phyloP scores from a whole-genome alignment of 2,888 invertebrate genomes.

The Ctena decussata region DNA sequence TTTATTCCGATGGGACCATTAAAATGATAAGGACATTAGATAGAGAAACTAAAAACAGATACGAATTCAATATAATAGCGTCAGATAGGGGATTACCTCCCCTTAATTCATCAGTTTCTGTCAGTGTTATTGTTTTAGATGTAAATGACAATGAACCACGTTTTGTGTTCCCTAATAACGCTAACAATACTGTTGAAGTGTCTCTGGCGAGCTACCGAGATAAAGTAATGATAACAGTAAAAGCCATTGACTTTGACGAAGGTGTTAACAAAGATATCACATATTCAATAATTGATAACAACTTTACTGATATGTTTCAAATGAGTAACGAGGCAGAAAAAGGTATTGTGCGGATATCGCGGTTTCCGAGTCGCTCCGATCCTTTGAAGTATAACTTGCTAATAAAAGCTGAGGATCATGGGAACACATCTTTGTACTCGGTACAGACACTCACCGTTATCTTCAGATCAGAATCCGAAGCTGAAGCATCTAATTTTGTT shows the following conservation, averaged over 20 bases:
- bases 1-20: slow-evolving; percentile 70
- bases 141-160: slow-evolving; percentile 77
- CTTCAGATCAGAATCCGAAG: slow-evolving; percentile 35
- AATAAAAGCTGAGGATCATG: slow-evolving; percentile 51
- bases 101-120: slow-evolving; percentile 68
- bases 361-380: slow-evolving; percentile 40
- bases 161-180: slow-evolving; percentile 72
- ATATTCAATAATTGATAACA: slow-evolving; percentile 55
- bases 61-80: slow-evolving; percentile 72
- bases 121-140: slow-evolving; percentile 73
- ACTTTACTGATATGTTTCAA: slow-evolving; percentile 52
- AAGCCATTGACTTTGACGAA: slow-evolving; percentile 70
- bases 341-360: slow-evolving; percentile 42
- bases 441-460: slow-evolving; percentile 41
- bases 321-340: slow-evolving; percentile 49
- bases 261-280: slow-evolving; percentile 65
- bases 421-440: slow-evolving; percentile 29
- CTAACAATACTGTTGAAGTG: slow-evolving; percentile 71
- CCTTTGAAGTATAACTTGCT: slow-evolving; percentile 42
- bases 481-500: slow-evolving; percentile 47
- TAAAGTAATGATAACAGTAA: slow-evolving; percentile 60
- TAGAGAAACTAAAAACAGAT: slow-evolving; percentile 65
- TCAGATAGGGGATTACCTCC: slow-evolving; percentile 68
- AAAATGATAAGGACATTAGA: slow-evolving; percentile 70
- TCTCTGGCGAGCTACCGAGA: slow-evolving; percentile 66